Evolutionary conservation across 2,888 invertebrate genomes (phyloP).

Genomic region (Zaprionus lineosus): DNA sequence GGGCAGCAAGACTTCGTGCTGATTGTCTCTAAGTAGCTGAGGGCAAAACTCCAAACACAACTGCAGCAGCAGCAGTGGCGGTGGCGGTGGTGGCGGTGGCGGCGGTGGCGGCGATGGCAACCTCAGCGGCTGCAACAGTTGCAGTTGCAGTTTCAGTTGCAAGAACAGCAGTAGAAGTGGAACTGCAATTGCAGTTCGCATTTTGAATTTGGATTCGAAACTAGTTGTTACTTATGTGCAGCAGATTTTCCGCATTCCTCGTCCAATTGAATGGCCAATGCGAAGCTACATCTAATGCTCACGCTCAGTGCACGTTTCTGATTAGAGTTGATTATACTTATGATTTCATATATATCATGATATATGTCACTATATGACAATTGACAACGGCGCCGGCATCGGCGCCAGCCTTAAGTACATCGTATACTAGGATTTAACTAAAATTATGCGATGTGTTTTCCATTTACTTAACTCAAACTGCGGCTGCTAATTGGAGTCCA

Average conservation of each 20-base stretch:
- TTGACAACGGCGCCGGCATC: conserved; percentile 67
- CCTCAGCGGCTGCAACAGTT: too few species aligned
- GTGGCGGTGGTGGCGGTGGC: conserved; percentile 16
- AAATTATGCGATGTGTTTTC: neutral
- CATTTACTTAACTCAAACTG: neutral
- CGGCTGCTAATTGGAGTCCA: too few species aligned
- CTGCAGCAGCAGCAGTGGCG: conserved; percentile 19
- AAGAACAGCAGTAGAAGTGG: too few species aligned
- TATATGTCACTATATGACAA: conserved; percentile 27
- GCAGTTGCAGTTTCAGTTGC: conserved; percentile 37
- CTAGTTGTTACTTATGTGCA: conserved; percentile 50
- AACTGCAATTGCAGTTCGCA: conserved; percentile 24
- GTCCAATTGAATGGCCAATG: conserved; percentile 78
- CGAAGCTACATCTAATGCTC: conserved; percentile 46
- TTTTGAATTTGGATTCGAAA: conserved; percentile 43
- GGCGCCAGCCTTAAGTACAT: conserved; percentile 29
- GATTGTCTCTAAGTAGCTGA: conserved; percentile 78
- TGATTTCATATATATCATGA: conserved; percentile 49
- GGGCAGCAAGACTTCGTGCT: conserved; percentile 55
- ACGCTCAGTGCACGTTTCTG: conserved; percentile 24
- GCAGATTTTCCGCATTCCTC: conserved; percentile 79
- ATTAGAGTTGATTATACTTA: conserved; percentile 67
- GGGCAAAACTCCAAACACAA: conserved; percentile 63
- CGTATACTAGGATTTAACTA: neutral
- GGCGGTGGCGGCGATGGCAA: neutral